Percentiles rank a stretch among this genome's conserved stretches.
Evolutionary conservation across 2,797 vertebrate species (phyloP).

Genomic region (Vultur gryphus): DNA sequence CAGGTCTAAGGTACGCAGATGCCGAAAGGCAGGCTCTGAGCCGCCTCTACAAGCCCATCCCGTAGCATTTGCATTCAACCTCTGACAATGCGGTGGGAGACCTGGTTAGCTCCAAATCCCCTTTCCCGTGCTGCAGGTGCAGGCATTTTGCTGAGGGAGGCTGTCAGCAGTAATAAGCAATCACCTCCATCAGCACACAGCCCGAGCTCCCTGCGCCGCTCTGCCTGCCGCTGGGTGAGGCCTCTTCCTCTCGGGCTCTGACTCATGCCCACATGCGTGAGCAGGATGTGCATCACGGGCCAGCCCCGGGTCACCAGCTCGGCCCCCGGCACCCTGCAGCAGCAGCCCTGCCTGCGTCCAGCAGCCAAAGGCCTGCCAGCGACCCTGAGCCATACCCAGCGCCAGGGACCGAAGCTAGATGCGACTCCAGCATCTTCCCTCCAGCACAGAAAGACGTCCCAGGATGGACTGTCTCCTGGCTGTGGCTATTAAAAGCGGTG

Average conservation of each 20-base stretch:
- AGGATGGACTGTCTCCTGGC: background rate
- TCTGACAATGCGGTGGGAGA: accelerated
- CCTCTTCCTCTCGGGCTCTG: constrained; percentile 48
- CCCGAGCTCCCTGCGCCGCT: background rate
- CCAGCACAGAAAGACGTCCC: background rate
- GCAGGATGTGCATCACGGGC: constrained; percentile 61
- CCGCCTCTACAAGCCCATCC: background rate
- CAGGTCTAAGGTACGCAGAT: background rate
- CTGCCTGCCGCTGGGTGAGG: constrained; percentile 28
- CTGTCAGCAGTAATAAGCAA: background rate
- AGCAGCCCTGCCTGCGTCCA: background rate
- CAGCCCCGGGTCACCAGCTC: background rate
- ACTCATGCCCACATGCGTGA: constrained; percentile 59
- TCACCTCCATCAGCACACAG: background rate
- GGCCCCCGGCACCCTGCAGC: accelerated
- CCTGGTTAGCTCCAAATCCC: background rate
- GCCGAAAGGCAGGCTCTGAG: background rate
- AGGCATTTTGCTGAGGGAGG: background rate
- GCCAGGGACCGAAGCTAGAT: background rate
- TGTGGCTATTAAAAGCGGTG: background rate
- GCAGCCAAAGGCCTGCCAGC: background rate
- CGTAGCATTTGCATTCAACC: accelerated
- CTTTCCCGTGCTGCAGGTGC: accelerated
- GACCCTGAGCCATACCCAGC: accelerated
- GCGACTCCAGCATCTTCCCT: background rate